phyloP scores from a whole-genome alignment of 2,113 vertebrate genomes.

The Oreochromis spilurus region DNA sequence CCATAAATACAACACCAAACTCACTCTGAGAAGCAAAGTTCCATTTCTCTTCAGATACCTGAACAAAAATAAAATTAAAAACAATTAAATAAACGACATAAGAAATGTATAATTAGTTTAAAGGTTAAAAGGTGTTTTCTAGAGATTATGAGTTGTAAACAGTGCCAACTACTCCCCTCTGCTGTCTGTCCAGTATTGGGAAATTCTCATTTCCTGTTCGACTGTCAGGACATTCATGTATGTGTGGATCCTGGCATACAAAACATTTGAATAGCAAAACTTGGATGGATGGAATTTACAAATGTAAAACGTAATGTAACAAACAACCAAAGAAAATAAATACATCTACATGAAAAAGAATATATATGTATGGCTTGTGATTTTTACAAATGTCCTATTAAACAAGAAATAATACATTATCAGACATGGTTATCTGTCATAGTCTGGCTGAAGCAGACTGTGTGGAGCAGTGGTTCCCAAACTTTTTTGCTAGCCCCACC shows the following conservation, averaged over 20 bases:
- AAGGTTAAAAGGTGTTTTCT: neutral
- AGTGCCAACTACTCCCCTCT: neutral
- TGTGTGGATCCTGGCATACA: neutral
- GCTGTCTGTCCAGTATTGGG: neutral
- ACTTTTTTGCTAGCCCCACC: too few relatives aligned
- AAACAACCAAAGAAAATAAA: neutral
- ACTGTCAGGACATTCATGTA: neutral
- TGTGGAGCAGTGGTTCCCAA: too few relatives aligned
- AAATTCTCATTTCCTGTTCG: neutral
- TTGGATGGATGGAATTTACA: neutral
- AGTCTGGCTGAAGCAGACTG: too few relatives aligned
- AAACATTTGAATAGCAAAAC: neutral
- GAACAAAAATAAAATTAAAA: neutral
- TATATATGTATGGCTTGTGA: too few relatives aligned
- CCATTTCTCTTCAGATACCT: neutral
- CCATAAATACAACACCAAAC: neutral
- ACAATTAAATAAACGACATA: neutral
- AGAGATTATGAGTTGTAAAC: neutral
- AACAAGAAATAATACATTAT: neutral
- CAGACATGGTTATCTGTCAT: too few relatives aligned
- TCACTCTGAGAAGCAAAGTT: neutral
- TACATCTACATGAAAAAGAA: too few relatives aligned
- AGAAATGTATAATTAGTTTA: neutral
- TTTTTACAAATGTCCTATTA: neutral
- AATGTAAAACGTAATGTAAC: neutral